Conservation (phyloP, 2,797 vertebrate species). For the Tragelaphus eurycerus region DNA sequence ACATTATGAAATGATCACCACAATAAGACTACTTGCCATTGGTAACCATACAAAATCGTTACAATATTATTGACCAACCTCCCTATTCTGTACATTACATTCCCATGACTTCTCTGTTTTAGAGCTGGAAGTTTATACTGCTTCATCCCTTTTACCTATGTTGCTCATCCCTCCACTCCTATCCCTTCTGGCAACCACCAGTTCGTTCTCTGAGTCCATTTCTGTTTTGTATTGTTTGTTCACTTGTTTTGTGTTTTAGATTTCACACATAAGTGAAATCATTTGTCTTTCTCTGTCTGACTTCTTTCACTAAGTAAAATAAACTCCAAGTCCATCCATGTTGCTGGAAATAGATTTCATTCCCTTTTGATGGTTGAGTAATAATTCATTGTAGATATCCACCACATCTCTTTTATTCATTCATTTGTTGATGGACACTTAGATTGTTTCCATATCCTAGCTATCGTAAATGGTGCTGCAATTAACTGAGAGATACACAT, state of each 20-base stretch:
- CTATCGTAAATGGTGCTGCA: neutral
- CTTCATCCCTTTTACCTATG: neutral
- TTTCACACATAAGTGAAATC: neutral
- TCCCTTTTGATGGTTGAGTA: neutral
- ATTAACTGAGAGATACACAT: neutral
- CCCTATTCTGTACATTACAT: neutral
- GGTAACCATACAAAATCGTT: neutral
- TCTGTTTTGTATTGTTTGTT: neutral
- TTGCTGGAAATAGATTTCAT: neutral
- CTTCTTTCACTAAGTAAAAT: neutral
- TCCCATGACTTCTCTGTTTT: neutral
- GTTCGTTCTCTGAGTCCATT: neutral
- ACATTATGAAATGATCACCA: neutral
- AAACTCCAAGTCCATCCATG: neutral
- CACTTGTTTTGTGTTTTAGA: neutral
- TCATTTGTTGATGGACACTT: neutral
- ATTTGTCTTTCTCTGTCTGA: neutral
- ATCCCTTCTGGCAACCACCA: neutral
- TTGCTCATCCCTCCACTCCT: neutral
- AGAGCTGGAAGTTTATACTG: neutral
- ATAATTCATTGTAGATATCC: neutral
- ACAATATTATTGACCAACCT: neutral
- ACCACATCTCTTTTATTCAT: neutral
- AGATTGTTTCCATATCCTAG: neutral
- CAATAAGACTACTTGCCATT: neutral